These are phyloP conservation scores for Aphidius gifuensis DNA, from an alignment of 1,140 invertebrate species.

Conservation along the genomic window DNA sequence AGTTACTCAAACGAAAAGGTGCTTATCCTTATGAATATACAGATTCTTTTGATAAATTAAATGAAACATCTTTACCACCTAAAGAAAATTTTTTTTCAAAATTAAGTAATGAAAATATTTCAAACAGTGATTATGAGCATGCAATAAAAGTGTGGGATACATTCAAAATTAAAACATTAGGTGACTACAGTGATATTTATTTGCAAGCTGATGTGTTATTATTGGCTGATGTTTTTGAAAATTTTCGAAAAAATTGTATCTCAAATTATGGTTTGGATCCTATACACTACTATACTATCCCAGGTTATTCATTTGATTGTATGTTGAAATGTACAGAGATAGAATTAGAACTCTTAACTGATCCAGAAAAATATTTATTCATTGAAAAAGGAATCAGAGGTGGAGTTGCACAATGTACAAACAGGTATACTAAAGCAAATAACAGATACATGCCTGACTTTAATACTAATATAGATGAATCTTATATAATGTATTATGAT, in stretches of 20 bases:
- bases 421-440: background rate
- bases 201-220: conserved; percentile 3
- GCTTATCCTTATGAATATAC: background rate
- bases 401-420: conserved; percentile 1
- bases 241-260: conserved; percentile 4
- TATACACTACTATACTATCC: conserved; percentile 6
- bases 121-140: background rate
- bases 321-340: background rate
- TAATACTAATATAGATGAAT: background rate
- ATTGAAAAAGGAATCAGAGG: background rate
- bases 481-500: background rate
- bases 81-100: background rate
- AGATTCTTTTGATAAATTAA: background rate
- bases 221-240: conserved; percentile 11
- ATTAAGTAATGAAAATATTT: background rate
- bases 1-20: background rate
- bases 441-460: background rate
- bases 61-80: background rate
- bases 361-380: background rate
- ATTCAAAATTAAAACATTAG: background rate
- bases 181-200: background rate
- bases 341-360: background rate
- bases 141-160: background rate
- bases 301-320: background rate
- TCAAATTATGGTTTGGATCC: background rate